These are phyloP conservation scores for Griposia aprilina DNA, from an alignment of 2,888 invertebrate genomes.

Conservation along the genomic window DNA sequence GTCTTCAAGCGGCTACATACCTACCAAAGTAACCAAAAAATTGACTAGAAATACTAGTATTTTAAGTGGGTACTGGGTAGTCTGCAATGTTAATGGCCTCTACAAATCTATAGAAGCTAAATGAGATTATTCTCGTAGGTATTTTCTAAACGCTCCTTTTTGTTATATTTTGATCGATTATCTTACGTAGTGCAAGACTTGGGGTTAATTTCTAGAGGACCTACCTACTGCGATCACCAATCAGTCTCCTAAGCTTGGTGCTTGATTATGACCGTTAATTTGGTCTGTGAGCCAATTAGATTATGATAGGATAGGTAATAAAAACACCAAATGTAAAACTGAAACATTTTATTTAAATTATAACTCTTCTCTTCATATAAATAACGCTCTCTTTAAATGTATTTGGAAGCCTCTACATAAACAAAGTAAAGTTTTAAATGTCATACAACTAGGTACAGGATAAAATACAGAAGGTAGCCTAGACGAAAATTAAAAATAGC, in stretches of 20 bases:
- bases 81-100: background rate
- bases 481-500: slow-evolving; percentile 65
- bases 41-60: background rate
- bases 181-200: background rate
- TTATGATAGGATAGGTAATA: slow-evolving; percentile 57
- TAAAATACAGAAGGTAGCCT: slow-evolving; percentile 74
- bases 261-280: background rate
- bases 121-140: background rate
- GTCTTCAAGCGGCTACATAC: background rate
- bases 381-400: slow-evolving; percentile 86
- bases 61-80: background rate
- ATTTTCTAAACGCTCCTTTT: background rate
- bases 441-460: slow-evolving; percentile 72
- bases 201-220: background rate
- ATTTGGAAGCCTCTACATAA: slow-evolving; percentile 90
- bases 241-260: background rate
- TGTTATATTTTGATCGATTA: background rate
- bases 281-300: background rate
- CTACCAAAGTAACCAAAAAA: background rate
- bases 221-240: background rate
- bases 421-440: slow-evolving; percentile 78
- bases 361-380: slow-evolving; percentile 85
- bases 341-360: slow-evolving; percentile 89
- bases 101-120: background rate
- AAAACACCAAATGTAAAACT: slow-evolving; percentile 78